Evolutionary conservation across 1,140 invertebrate genomes (phyloP), one percentile per base, ranked within the genome.

Genomic region (Leptestheria dahalacensis): DNA sequence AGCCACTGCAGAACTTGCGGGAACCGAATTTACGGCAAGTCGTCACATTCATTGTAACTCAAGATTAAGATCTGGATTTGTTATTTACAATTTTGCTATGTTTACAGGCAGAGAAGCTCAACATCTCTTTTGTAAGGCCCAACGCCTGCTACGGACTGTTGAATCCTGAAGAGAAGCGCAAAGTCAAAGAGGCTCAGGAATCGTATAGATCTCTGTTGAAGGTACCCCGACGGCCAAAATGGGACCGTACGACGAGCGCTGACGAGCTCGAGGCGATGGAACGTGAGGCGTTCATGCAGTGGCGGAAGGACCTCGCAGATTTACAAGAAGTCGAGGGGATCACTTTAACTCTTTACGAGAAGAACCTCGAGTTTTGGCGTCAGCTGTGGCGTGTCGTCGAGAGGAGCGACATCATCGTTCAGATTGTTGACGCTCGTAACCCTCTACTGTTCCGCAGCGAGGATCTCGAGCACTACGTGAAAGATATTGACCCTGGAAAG

Each of bases 361-460:
- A 92, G 65, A 99, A 99, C 74, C 73, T 99, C 18, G 94, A 99
- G 71, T 90, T 98, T 63, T 99, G 97, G 97, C 79, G 94, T 48
- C 96, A 99, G 72, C 71, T 99, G 4, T 99, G 97, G 97, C 79
- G 96, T 65, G 96, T 99, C 1, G 79, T 99, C 18, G 97, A 99
- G 71, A 83, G 89, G 66, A 82, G 79, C 77, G 79, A 63, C 57
- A 49, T 99, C 48, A 75, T 99, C 26, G 82, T 98, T 11, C 91
- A 98, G 70, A 92, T 99, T 65, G 83, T 99, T 0, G 97, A 99
- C 78, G 93, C 91, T 1, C 78, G 97, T 65, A 97, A 99, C 78
- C 96, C 96, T 2, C 70, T 97, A 28, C 72, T 99, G 0, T 99
- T 97, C 65, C 82, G 87, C 15, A 97, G 88, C 74, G 78, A 84